A percentile compares a stretch with the other conserved stretches of the same genome.
Conservation (phyloP, 2,113 vertebrate genomes). For the Todiramphus saurophagus region DNA sequence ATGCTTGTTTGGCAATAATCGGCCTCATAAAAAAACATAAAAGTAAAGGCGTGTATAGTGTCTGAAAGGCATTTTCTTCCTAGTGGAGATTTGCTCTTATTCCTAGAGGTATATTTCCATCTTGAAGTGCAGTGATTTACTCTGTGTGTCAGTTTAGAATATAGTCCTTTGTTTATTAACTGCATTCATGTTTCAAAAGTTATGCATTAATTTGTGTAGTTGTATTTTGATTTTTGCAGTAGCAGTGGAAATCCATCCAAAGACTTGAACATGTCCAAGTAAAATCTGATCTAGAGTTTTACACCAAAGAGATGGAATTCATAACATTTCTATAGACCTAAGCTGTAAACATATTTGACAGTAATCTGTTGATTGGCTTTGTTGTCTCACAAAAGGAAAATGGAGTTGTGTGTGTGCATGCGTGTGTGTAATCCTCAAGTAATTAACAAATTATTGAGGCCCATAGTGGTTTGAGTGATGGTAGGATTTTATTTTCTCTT, state of each 20-base stretch:
- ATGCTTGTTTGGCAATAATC: neutral
- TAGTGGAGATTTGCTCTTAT: neutral
- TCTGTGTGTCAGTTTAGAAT: neutral
- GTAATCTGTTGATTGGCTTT: slow-evolving; percentile 65
- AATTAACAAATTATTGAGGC: slow-evolving; percentile 67
- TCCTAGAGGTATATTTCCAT: neutral
- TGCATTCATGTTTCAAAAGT: slow-evolving; percentile 2
- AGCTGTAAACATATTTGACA: slow-evolving; percentile 45
- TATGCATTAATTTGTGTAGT: neutral
- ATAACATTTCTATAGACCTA: slow-evolving; percentile 41
- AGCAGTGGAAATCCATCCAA: slow-evolving; percentile 44
- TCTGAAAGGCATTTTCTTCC: neutral
- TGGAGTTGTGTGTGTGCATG: neutral
- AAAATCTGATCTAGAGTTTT: slow-evolving; percentile 59
- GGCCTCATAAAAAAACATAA: neutral
- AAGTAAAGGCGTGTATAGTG: neutral
- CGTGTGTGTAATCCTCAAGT: slow-evolving; percentile 53
- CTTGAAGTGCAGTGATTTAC: neutral
- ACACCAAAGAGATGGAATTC: slow-evolving; percentile 30
- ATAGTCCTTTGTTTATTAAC: slow-evolving; percentile 33
- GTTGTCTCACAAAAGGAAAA: slow-evolving; percentile 42
- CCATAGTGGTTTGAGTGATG: slow-evolving; percentile 10
- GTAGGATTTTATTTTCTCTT: slow-evolving; percentile 31
- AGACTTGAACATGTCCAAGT: slow-evolving; percentile 34
- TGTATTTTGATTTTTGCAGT: slow-evolving; percentile 18